phyloP scores from a whole-genome alignment of 2,888 invertebrate genomes.

The Tortrix viridana region DNA sequence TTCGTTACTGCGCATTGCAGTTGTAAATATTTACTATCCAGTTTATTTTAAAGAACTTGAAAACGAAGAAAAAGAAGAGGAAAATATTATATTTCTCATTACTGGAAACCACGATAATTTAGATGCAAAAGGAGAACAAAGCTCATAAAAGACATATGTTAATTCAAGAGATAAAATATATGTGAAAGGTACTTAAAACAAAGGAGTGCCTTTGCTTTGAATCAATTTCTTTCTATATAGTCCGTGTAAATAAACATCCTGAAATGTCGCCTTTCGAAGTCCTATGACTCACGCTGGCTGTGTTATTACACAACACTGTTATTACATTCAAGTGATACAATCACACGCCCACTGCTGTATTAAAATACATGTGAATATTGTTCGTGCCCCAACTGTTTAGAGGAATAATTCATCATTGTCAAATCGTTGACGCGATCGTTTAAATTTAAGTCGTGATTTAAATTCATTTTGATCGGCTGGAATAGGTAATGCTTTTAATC shows the following conservation, averaged over 20 bases:
- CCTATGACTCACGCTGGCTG: conserved; percentile 30
- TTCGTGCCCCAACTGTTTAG: conserved; percentile 55
- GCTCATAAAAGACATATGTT: not conserved
- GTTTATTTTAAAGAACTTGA: conserved; percentile 1
- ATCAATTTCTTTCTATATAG: conserved; percentile 2
- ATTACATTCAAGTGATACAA: conserved; percentile 58
- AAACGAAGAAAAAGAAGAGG: not conserved
- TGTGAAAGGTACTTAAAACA: not conserved
- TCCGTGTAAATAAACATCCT: conserved; percentile 21
- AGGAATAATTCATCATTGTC: conserved; percentile 78
- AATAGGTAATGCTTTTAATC: conserved; percentile 35
- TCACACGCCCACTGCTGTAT: conserved; percentile 62
- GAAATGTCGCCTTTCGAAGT: conserved; percentile 20
- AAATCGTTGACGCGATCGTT: conserved; percentile 68
- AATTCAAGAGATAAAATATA: not conserved
- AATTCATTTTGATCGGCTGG: conserved; percentile 34
- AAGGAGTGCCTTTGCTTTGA: too few relatives aligned
- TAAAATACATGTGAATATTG: conserved; percentile 56
- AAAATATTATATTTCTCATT: not conserved
- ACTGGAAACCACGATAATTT: too few relatives aligned
- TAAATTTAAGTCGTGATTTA: conserved; percentile 54
- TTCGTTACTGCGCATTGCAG: conserved; percentile 16
- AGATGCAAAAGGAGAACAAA: too few relatives aligned
- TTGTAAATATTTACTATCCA: conserved; percentile 14
- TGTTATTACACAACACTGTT: conserved; percentile 62